These are phyloP conservation scores for Horisme vitalbata DNA, from an alignment of 2,888 invertebrate species.

Conservation along the genomic window DNA sequence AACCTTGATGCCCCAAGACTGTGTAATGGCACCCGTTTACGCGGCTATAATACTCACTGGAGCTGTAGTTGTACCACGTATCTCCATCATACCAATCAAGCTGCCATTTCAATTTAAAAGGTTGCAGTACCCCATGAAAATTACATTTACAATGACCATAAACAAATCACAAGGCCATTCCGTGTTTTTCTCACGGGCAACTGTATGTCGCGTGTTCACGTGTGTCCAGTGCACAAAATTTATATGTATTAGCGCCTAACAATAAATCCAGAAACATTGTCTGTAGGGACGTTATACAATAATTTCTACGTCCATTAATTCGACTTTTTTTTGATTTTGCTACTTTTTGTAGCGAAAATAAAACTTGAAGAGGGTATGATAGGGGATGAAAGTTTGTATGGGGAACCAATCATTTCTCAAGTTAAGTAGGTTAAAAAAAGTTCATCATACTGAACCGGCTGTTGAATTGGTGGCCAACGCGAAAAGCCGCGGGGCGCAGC, in stretches of 20 bases:
- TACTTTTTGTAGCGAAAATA: no score
- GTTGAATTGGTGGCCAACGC: no score
- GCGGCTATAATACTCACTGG: constrained; percentile 36
- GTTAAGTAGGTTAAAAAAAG: no score
- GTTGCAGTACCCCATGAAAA: constrained; percentile 36
- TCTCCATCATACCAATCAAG: constrained; percentile 38
- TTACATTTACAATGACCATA: constrained; percentile 31
- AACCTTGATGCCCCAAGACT: constrained; percentile 9
- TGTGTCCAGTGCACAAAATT: background rate
- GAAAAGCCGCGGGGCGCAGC: no score
- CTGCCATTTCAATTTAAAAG: constrained; percentile 37
- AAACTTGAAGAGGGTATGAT: no score
- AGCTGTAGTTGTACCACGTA: constrained; percentile 36
- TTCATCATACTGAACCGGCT: no score
- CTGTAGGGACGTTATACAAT: background rate
- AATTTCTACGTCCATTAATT: background rate
- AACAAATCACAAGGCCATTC: constrained; percentile 36
- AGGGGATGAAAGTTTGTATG: no score
- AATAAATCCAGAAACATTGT: no score
- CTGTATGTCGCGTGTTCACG: constrained; percentile 18
- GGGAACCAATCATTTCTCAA: no score
- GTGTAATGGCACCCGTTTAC: constrained; percentile 10
- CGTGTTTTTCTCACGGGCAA: constrained; percentile 22
- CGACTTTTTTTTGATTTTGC: no score
- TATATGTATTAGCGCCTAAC: no score